These are phyloP conservation scores for Aphelinus atriplicis DNA, from an alignment of 1,140 invertebrate species.

Conservation along the genomic window DNA sequence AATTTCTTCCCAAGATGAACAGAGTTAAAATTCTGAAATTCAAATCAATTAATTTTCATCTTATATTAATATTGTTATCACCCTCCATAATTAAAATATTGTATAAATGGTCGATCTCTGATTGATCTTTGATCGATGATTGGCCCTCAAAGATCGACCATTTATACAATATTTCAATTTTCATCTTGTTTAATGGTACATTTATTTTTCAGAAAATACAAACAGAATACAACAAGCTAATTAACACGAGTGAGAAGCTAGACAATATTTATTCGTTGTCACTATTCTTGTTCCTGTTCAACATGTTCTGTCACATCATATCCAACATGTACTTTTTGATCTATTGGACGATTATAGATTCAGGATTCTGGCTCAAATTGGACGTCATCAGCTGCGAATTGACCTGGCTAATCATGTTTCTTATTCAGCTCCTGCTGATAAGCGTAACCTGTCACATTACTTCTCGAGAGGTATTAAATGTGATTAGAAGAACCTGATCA, in stretches of 20 bases:
- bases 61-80: no score
- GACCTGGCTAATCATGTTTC: conserved; percentile 49
- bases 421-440: conserved; percentile 51
- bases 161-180: no score
- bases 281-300: conserved; percentile 53
- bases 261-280: conserved; percentile 50
- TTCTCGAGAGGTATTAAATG: conserved; percentile 47
- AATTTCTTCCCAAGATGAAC: no score
- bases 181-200: no score
- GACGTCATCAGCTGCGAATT: conserved; percentile 42
- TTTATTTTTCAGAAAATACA: conserved; percentile 51
- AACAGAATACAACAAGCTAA: conserved; percentile 52
- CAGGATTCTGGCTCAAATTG: background rate
- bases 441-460: conserved; percentile 51
- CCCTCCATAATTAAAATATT: no score
- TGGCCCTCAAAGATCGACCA: no score
- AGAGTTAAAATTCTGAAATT: no score
- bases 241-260: conserved; percentile 50
- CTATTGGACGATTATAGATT: conserved; percentile 26
- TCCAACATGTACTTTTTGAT: conserved; percentile 53
- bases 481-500: no score
- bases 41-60: no score
- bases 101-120: no score
- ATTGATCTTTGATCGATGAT: no score
- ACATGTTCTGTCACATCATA: conserved; percentile 52